Evolutionary conservation across 1,140 invertebrate species (phyloP), one percentile per base, ranked within the genome.

Genomic region (Diprion similis): DNA sequence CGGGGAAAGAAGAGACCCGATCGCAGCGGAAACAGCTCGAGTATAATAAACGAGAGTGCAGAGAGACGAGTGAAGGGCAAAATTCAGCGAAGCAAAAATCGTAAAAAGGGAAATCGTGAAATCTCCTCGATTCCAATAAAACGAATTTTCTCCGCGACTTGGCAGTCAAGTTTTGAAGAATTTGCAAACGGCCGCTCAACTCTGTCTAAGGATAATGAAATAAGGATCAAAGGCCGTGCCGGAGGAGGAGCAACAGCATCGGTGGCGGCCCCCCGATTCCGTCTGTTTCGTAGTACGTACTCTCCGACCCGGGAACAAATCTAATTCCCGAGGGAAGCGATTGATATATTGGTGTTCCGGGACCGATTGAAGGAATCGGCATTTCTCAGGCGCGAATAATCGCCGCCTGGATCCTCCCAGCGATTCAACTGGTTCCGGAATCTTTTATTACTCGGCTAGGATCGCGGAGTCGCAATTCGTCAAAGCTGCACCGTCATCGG

Each of bases 221-320:
- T 87, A 87, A 87, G 85, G 85, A 87, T 87, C 85, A 87, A 87
- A 87, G 84, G 80, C 74, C n/a, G n/a, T 76, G 75, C 69, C 73
- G 24, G 18, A 73, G 51, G 73, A 72, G 51, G 51, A 59, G 51
- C 51, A 59, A 13, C 11, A 59, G 51, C 3, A 13, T 37, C 24
- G 24, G 24, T 37, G 24, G 24, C 24, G 24, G 51, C n/a, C 51
- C 51, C 51, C n/a, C 51, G 51, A 59, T 59, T 17, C 11, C 51
- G 51, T 4, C 48, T 9, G 51, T 59, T 17, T 59, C 51, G 51
- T 59, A 8, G 24, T 17, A 6, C n/a, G 24, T 37, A 37, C 24
- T 37, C 24, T 37, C 24, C 24, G 24, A 6, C 37, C 18, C n/a
- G 8, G 46, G 46, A 70, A 70, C 69, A 47, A 70, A 70, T 70